phyloP scores from a whole-genome alignment of 2,113 vertebrate species.

The Oostethus manadensis region DNA sequence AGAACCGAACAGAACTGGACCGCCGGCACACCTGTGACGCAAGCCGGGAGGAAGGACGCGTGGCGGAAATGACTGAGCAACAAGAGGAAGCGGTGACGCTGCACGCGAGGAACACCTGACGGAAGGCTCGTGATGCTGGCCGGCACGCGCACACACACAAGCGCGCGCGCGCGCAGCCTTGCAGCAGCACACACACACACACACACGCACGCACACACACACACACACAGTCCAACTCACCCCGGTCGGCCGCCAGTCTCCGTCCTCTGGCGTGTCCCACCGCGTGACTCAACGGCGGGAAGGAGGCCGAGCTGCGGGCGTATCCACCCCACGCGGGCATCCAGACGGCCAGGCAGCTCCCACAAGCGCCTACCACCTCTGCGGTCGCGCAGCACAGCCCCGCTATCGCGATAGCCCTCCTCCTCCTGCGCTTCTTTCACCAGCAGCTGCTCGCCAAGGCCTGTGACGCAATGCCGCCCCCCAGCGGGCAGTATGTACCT shows the following conservation, averaged over 20 bases:
- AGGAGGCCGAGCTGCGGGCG: conserved; percentile 49
- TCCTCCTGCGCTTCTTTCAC: no score
- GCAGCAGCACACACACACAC: background rate
- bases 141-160: conserved; percentile 12
- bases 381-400: conserved; percentile 49
- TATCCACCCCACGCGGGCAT: background rate
- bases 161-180: conserved; percentile 3
- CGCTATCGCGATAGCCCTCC: conserved; percentile 64
- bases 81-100: background rate
- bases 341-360: conserved; percentile 24
- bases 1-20: background rate
- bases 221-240: conserved; percentile 36
- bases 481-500: conserved; percentile 30
- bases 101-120: background rate
- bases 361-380: conserved; percentile 62
- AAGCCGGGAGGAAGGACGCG: background rate
- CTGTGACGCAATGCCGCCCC: conserved; percentile 53
- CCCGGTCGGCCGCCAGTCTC: conserved; percentile 39
- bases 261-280: conserved; percentile 52
- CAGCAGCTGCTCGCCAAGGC: background rate
- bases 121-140: conserved; percentile 15
- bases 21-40: background rate
- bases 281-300: conserved; percentile 44
- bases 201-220: conserved; percentile 14
- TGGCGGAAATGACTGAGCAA: background rate